Evolutionary conservation across 2,797 vertebrate species (phyloP).

Genomic region (Xiphorhynchus erythropygius): DNA sequence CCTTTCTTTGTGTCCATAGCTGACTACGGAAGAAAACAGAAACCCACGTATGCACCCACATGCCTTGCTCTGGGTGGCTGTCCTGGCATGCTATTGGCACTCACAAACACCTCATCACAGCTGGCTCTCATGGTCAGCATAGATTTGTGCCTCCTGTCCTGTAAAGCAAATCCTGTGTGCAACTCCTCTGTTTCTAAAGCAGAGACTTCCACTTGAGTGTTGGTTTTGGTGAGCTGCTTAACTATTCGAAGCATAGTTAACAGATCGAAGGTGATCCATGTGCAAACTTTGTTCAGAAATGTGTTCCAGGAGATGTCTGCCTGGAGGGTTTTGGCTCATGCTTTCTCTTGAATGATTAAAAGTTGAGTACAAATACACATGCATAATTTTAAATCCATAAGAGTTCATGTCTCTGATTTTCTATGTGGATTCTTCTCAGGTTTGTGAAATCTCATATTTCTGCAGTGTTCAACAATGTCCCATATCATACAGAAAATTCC

Average conservation of each 20-base stretch:
- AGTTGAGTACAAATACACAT: neutral
- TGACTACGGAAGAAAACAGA: neutral
- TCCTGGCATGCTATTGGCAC: rapidly evolving
- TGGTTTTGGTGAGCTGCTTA: neutral
- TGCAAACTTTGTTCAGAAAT: neutral
- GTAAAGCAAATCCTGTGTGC: neutral
- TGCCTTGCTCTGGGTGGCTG: neutral
- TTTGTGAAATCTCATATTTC: neutral
- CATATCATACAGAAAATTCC: neutral
- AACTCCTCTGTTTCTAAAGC: neutral
- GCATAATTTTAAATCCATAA: neutral
- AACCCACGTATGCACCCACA: neutral
- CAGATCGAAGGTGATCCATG: neutral
- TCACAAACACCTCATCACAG: neutral
- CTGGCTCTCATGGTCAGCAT: neutral
- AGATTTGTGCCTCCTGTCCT: neutral
- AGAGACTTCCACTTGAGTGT: neutral
- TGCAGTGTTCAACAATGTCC: neutral
- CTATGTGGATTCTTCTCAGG: neutral
- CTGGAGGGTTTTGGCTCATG: neutral
- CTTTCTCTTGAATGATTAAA: neutral
- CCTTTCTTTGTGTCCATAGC: neutral
- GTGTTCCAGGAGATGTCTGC: neutral
- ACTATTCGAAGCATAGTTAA: neutral
- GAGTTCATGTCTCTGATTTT: neutral